These are phyloP conservation scores for Aleiodes testaceus DNA, from an alignment of 2,888 invertebrate genomes.

Conservation along the genomic window DNA sequence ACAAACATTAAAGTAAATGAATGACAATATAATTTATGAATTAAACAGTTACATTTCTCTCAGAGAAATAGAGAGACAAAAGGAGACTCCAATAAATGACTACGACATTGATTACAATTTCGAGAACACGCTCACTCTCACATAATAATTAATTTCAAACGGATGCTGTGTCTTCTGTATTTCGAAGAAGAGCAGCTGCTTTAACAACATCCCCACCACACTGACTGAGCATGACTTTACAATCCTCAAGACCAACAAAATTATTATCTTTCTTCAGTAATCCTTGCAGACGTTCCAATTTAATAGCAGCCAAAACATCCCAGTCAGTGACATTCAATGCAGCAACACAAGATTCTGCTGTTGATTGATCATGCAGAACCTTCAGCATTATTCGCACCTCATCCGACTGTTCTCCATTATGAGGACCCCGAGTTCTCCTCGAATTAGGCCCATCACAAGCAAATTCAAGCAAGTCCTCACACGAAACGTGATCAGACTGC, in stretches of 20 bases:
- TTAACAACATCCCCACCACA: conserved; percentile 70
- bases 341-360: conserved; percentile 84
- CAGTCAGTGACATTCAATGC: conserved; percentile 89
- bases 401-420: conserved; percentile 85
- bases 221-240: conserved; percentile 68
- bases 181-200: conserved; percentile 68
- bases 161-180: conserved; percentile 67
- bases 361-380: conserved; percentile 77
- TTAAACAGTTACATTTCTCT: too few species aligned
- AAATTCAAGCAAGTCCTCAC: conserved; percentile 92
- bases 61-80: too few species aligned
- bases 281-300: conserved; percentile 80
- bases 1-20: too few species aligned
- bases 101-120: too few species aligned
- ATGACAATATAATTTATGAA: too few species aligned
- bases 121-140: too few species aligned
- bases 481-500: conserved; percentile 86
- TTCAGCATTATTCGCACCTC: conserved; percentile 94
- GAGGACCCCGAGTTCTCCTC: conserved; percentile 82
- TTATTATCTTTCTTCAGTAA: conserved; percentile 68
- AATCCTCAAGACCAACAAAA: conserved; percentile 68
- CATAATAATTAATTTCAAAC: conserved; percentile 53
- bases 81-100: too few species aligned
- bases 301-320: conserved; percentile 93
- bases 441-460: conserved; percentile 85